Conservation (phyloP, 2,888 invertebrate species). For the Ophioninae sp. region DNA sequence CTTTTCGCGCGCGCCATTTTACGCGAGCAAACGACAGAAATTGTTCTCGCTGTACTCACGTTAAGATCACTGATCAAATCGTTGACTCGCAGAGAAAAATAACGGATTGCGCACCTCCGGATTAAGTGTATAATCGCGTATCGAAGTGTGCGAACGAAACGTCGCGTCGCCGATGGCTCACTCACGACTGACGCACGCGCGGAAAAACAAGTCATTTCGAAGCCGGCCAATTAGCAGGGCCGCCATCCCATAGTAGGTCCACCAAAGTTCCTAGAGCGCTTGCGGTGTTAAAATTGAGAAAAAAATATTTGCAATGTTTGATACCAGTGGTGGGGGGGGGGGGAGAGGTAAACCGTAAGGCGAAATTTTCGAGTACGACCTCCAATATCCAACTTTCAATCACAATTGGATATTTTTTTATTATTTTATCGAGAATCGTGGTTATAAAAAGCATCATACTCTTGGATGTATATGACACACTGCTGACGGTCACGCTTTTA, state of each 20-base stretch:
- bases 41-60: conserved; percentile 22
- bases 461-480: conserved; percentile 6
- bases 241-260: conserved; percentile 5
- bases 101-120: conserved; percentile 49
- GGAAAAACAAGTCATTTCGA: conserved; percentile 65
- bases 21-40: not conserved
- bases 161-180: conserved; percentile 43
- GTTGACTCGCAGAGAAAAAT: conserved; percentile 28
- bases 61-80: conserved; percentile 20
- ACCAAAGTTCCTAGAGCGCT: not conserved
- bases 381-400: too few species aligned
- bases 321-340: too few species aligned
- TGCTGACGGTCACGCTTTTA: conserved; percentile 4
- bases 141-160: conserved; percentile 28
- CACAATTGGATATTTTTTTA: too few species aligned
- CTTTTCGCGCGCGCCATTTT: too few species aligned
- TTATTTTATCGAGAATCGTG: too few species aligned
- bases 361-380: too few species aligned
- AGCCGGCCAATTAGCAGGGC: conserved; percentile 37
- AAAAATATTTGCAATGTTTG: not conserved
- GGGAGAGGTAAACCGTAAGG: too few species aligned
- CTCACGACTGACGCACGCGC: conserved; percentile 62
- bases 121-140: conserved; percentile 52
- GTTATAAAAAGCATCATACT: too few species aligned
- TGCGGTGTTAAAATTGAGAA: not conserved